Evolutionary conservation across 2,888 invertebrate species (phyloP), one percentile per base, ranked within the genome.

Genomic region (Dryocosmus kuriphilus): DNA sequence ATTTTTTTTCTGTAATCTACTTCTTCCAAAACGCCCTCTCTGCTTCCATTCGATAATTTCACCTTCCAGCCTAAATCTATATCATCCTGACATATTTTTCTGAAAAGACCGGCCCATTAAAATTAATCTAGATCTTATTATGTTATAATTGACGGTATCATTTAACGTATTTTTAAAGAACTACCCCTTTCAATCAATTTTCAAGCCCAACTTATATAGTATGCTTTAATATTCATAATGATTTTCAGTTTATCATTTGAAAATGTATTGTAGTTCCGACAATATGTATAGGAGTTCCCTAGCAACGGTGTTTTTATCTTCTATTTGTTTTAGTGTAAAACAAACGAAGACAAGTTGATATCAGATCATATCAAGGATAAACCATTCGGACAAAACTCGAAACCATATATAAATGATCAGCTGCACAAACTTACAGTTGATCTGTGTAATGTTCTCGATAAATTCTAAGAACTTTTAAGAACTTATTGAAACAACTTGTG

Each of bases 271-370:
- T 3, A 19, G 61, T 61, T 65, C 19, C 16, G 14, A n/a, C 6
- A 41, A 41, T n/a, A n/a, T 41, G 24, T 19, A 22, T 14, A 19
- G 24, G 16, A 5, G 24, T 16, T 24, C 8, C 22, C 24, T 22
- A 65, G 38, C 19, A 41, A 41, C 65, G 24, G 19, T 14, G 24
- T 65, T 22, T 27, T 65, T 41, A 65, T 65, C 65, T 65, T 65
- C 16, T 65, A 65, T 65, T 65, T 65, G 24, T 41, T 41, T 41
- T 24, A 38, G 41, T 41, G 65, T 27, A 41, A 65, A 65, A 65
- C 65, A 65, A 65, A 24, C 65, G 19, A 35, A 65, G n/a, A 9
- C 19, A 38, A 65, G 41, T n/a, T n/a, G n/a, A 51, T 51, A n/a
- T 51, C 51, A 65, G 22, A 46, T n/a, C 2, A 51, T 51, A n/a